Evolutionary conservation across 1,140 invertebrate species (phyloP).

Genomic region (Pollicipes pollicipes): DNA sequence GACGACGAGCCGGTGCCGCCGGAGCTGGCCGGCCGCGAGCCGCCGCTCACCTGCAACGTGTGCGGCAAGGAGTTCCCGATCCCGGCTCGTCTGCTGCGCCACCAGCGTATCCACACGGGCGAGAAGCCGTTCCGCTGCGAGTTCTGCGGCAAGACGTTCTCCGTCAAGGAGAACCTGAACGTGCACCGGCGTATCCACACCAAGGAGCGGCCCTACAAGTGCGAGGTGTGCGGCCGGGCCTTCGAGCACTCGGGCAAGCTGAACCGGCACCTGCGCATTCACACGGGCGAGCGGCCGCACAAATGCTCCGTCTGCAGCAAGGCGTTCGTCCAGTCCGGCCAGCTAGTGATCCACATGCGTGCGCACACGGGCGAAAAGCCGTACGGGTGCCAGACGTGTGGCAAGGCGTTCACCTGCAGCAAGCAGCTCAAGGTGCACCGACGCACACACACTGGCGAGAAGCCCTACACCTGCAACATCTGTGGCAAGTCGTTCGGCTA

Average conservation of each 20-base stretch:
- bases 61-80: constrained; percentile 55
- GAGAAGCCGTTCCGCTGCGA: constrained; percentile 55
- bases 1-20: background rate
- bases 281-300: constrained; percentile 66
- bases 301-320: constrained; percentile 44
- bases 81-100: constrained; percentile 69
- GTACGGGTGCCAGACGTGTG: constrained; percentile 29
- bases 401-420: constrained; percentile 32
- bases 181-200: constrained; percentile 82
- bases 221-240: constrained; percentile 71
- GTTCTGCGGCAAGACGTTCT: constrained; percentile 78
- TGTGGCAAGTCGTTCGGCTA: constrained; percentile 72
- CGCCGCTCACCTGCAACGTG: constrained; percentile 45
- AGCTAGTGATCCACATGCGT: constrained; percentile 24
- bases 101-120: constrained; percentile 78
- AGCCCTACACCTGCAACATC: constrained; percentile 51
- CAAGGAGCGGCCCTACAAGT: constrained; percentile 64
- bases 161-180: constrained; percentile 77
- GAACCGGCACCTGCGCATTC: constrained; percentile 67
- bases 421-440: constrained; percentile 75
- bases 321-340: constrained; percentile 38
- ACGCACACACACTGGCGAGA: constrained; percentile 53
- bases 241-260: constrained; percentile 84
- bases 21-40: background rate
- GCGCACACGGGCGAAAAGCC: constrained; percentile 32